A percentile compares a stretch with the other conserved stretches of the same genome.
phyloP scores from a whole-genome alignment of 1,140 invertebrate species.

The Hyphantria cunea region DNA sequence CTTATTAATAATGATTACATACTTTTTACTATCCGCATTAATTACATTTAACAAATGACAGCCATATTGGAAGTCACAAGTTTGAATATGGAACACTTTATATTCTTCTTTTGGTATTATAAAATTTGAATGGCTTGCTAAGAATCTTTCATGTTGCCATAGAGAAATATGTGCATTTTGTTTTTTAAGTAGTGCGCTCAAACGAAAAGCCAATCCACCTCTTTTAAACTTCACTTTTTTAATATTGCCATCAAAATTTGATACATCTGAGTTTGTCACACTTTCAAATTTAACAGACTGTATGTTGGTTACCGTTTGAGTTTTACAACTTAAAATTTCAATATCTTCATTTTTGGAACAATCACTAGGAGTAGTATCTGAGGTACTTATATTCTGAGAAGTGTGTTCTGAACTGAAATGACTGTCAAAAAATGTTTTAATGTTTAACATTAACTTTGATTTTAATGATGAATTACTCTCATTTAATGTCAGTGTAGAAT shows the following conservation, averaged over 20 bases:
- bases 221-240: conserved; percentile 68
- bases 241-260: conserved; percentile 36
- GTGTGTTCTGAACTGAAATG: conserved; percentile 52
- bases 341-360: conserved; percentile 54
- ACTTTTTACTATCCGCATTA: conserved; percentile 43
- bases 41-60: conserved; percentile 51
- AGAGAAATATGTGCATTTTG: conserved; percentile 56
- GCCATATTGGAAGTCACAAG: conserved; percentile 55
- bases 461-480: conserved; percentile 4
- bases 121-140: conserved; percentile 67
- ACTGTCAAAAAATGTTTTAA: conserved; percentile 61
- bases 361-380: conserved; percentile 40
- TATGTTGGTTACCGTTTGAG: conserved; percentile 32
- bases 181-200: conserved; percentile 62
- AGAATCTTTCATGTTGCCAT: conserved; percentile 70
- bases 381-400: conserved; percentile 61
- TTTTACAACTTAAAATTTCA: conserved; percentile 47
- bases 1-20: conserved; percentile 57
- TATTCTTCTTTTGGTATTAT: conserved; percentile 58
- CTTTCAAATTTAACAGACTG: conserved; percentile 30
- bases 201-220: conserved; percentile 55
- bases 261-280: conserved; percentile 22
- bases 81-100: conserved; percentile 50
- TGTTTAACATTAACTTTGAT: conserved; percentile 43
- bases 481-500: not conserved